Base-by-base conservation (phyloP, 1,140 invertebrate species). In the Heliconius himera region DNA sequence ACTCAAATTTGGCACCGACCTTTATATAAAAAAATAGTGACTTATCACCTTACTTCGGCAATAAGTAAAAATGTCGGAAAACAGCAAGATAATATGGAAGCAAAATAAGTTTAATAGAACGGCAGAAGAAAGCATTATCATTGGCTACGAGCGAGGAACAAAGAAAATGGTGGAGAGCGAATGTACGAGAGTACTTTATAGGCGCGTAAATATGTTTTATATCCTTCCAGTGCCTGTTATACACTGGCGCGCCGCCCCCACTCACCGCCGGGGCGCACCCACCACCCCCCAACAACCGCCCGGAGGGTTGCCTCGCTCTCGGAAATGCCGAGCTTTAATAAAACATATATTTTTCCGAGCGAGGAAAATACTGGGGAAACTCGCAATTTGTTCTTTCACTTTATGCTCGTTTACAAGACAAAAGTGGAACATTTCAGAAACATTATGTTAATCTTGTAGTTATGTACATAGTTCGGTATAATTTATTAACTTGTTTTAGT, bases 321-420 rank as follows among this genome's bases (percentile, higher is more conserved):
- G 93, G 93, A 94, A 94, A 94, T 92, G 90, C 92, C 93, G 93
- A 93, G 93, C 93, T 94, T 94, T 94, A 94, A 94, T 94, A 94
- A 94, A 94, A 94, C 93, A 94, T 94, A 93, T 93, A 94, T 94
- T 94, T 94, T 93, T 93, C 91, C 90, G 91, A 93, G 92, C 93
- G 92, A 93, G 92, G 92, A 93, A 94, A 94, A 94, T 93, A 94
- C 91, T 93, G 93, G 91, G 93, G 91, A 94, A 94, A 93, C 92
- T 94, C 91, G 92, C 92, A 94, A 94, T 94, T 94, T 93, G 93
- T 93, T 94, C 93, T 93, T 94, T 94, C 93, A 94, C 93, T 94
- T 94, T 94, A 93, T 93, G 91, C 92, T 93, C 93, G 93, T 94
- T 94, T 94, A 94, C 93, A 93, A 94, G 93, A 94, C 91, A 94